Conservation (phyloP, 2,888 invertebrate species). For the Ennomos quercinarius region DNA sequence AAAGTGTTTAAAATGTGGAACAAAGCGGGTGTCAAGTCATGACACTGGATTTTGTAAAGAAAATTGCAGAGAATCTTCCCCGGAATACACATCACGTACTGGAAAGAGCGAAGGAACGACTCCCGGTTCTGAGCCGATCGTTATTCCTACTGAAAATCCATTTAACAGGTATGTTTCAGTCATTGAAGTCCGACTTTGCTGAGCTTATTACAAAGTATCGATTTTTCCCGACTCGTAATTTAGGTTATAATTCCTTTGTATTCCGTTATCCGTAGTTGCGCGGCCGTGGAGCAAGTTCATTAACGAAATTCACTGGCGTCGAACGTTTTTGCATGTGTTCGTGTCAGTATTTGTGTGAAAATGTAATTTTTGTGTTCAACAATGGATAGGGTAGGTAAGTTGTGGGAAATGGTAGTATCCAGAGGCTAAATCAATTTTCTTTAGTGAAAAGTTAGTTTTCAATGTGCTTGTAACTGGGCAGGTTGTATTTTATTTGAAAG, state of each 20-base stretch:
- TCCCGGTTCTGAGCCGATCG: conserved; percentile 75
- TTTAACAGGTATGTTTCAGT: conserved; percentile 75
- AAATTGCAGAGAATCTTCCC: conserved; percentile 73
- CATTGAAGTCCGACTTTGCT: conserved; percentile 62
- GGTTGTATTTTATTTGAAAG: conserved; percentile 2
- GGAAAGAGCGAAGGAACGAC: conserved; percentile 79
- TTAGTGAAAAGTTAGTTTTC: conserved; percentile 9
- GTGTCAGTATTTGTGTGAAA: conserved; percentile 67
- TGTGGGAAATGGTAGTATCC: conserved; percentile 3
- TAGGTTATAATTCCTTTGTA: conserved; percentile 79
- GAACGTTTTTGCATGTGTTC: conserved; percentile 57
- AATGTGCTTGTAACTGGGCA: neutral
- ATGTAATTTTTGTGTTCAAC: conserved; percentile 51
- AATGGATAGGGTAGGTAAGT: conserved; percentile 30
- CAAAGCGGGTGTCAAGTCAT: conserved; percentile 86
- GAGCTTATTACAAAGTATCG: conserved; percentile 68
- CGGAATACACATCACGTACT: conserved; percentile 71
- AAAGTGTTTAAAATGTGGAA: conserved; percentile 94
- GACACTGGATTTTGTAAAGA: conserved; percentile 77
- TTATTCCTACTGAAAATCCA: conserved; percentile 72
- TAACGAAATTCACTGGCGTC: conserved; percentile 64
- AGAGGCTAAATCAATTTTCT: conserved; percentile 16
- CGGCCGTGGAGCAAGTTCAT: conserved; percentile 63
- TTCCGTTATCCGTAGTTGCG: conserved; percentile 65
- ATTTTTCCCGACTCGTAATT: conserved; percentile 76